Evolutionary conservation across 2,797 vertebrate genomes (phyloP).

Genomic region (Octomys mimax): DNA sequence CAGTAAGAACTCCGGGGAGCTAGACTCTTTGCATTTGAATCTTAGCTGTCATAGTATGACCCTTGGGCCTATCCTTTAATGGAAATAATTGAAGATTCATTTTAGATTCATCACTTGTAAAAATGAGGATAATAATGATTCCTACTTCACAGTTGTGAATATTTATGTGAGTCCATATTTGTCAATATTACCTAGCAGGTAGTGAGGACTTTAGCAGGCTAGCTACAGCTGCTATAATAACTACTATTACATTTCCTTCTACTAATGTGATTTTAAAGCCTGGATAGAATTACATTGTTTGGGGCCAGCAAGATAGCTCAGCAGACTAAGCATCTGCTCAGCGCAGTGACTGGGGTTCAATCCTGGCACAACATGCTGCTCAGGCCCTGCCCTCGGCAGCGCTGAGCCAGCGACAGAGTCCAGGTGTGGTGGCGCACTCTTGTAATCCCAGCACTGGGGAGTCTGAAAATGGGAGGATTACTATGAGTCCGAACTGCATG

Average conservation of each 20-base stretch:
- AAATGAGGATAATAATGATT: not conserved
- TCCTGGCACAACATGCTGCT: no score
- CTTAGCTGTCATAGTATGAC: not conserved
- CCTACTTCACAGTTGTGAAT: slow-evolving; percentile 39
- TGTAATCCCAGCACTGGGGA: no score
- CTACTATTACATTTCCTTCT: slow-evolving; percentile 1
- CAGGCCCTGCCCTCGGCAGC: no score
- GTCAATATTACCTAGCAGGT: not conserved
- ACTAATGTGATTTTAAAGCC: slow-evolving; percentile 34
- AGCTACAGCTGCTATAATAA: not conserved
- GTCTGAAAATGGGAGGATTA: no score
- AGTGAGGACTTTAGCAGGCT: not conserved
- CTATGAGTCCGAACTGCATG: no score
- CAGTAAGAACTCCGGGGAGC: not conserved
- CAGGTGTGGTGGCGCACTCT: no score
- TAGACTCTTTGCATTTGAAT: not conserved
- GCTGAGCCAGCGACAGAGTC: no score
- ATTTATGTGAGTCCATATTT: slow-evolving; percentile 21
- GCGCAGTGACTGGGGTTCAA: no score
- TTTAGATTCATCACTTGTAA: slow-evolving; percentile 42
- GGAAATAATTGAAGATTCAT: not conserved
- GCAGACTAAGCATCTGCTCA: no score
- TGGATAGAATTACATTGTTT: not conserved
- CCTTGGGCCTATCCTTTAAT: not conserved
- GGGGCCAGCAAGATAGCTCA: no score